These are phyloP conservation scores for Oncorhynchus mykiss DNA, from an alignment of 2,113 vertebrate genomes.

Conservation along the genomic window DNA sequence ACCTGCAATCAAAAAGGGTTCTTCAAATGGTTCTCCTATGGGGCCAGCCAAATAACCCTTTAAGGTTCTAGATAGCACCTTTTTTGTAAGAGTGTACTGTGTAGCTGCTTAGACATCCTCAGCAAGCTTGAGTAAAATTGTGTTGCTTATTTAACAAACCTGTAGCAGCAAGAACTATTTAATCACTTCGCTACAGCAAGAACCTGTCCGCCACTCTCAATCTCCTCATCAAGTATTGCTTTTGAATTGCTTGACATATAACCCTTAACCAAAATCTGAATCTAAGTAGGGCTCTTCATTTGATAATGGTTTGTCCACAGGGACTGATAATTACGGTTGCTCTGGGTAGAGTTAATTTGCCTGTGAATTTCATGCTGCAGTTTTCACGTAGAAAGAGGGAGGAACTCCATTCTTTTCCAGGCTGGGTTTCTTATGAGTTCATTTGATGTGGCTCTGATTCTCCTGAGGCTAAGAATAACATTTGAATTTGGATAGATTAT, in stretches of 20 bases:
- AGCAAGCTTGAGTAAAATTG: neutral
- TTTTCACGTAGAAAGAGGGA: slow-evolving; percentile 34
- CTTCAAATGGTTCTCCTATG: too few species aligned
- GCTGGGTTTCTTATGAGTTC: slow-evolving; percentile 35
- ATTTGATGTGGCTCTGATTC: slow-evolving; percentile 39
- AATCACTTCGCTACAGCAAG: neutral
- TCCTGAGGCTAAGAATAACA: slow-evolving; percentile 49
- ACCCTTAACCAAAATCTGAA: slow-evolving; percentile 14
- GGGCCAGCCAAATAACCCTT: too few species aligned
- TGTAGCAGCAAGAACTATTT: neutral
- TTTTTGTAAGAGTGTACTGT: neutral
- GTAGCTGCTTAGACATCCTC: neutral
- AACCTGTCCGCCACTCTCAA: neutral
- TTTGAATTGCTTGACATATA: slow-evolving; percentile 18
- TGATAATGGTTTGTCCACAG: slow-evolving; percentile 27
- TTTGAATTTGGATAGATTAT: slow-evolving; percentile 36
- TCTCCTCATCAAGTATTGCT: slow-evolving; percentile 9
- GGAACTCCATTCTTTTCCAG: slow-evolving; percentile 22
- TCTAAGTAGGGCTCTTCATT: slow-evolving; percentile 13
- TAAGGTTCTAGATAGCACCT: too few species aligned
- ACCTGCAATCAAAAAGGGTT: too few species aligned
- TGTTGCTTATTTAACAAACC: neutral
- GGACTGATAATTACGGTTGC: slow-evolving; percentile 44
- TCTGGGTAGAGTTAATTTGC: slow-evolving; percentile 16
- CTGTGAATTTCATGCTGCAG: slow-evolving; percentile 9